Base-by-base conservation (phyloP, 2,113 vertebrate species). In the Chionis minor region DNA sequence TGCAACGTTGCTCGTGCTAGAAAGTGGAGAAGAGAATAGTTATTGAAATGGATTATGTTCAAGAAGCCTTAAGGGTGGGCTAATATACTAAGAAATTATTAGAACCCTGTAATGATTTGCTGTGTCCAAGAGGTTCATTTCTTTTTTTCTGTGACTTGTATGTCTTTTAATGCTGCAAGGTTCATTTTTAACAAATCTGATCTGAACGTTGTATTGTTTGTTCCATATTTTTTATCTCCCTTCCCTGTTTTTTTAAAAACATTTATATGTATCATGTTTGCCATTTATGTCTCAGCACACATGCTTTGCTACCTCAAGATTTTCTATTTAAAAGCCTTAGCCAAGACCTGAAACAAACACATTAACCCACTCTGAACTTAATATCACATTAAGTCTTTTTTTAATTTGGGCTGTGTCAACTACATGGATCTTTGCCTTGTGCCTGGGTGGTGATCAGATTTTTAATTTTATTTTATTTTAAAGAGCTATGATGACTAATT, bases 21-120 rank as follows among this genome's bases (percentile, higher is more conserved):
- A 78, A 92, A 88, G 80, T 45, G n/a, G 81, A 91, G 83, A 96
- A 95, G 27, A 94, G 82, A 91, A 72, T 77, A 91, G 86, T 91
- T 87, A 74, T 69, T 92, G 83, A 74, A 90, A 73, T 58, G 82
- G 45, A 67, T 87, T 89, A 89, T 91, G 80, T 89, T 96, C 77
- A 88, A 95, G 96, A 94, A 81, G 55, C 85, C 94, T 82, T 96
- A 90, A 89, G 86, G 86, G 91, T 88, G 72, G 71, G 81, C 86
- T 96, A 97, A 95, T 95, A 81, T 83, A 72, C 94, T 95, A 77
- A 42, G 71, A 92, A 94, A 94, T 91, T 91, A 95, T 97, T 96
- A 97, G 89, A 88, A 96, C 73, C 61, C 81, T 80, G 70, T 96
- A 97, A 98, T 94, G 93, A 97, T 96, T 95, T 97, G 49, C 71